Evolutionary conservation across 2,888 invertebrate species (phyloP).

Genomic region (Minunthozetes semirufus): DNA sequence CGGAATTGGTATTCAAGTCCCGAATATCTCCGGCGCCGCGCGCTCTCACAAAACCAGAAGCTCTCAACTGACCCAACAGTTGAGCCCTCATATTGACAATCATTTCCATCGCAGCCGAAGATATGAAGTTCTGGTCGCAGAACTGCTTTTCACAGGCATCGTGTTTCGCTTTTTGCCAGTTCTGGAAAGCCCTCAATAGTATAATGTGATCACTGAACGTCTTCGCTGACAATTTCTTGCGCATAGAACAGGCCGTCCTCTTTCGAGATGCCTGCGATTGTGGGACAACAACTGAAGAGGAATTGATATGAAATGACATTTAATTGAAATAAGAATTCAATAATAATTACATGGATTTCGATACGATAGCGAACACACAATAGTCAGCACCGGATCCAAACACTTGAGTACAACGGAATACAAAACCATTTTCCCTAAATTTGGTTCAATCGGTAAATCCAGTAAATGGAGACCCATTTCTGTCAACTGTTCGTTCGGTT

Average conservation of each 20-base stretch:
- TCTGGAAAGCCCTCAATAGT: conserved; percentile 73
- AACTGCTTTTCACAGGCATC: conserved; percentile 62
- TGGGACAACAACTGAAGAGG: conserved; percentile 57
- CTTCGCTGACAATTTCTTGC: conserved; percentile 65
- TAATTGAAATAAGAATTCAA: not conserved
- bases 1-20: conserved; percentile 73
- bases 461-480: conserved; percentile 77
- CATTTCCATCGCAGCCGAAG: conserved; percentile 78
- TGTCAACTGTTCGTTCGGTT: conserved; percentile 76
- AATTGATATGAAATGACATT: conserved; percentile 22
- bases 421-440: conserved; percentile 81
- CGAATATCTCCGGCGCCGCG: conserved; percentile 57
- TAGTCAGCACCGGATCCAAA: conserved; percentile 81
- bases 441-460: conserved; percentile 86
- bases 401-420: conserved; percentile 85
- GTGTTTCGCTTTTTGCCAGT: conserved; percentile 69
- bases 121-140: conserved; percentile 68
- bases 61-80: conserved; percentile 68
- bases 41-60: conserved; percentile 62
- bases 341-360: conserved; percentile 56
- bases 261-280: conserved; percentile 57
- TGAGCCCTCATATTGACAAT: conserved; percentile 76
- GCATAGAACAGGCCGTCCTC: conserved; percentile 58
- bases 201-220: conserved; percentile 85
- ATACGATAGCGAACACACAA: conserved; percentile 75